Conservation (phyloP, 1,140 invertebrate species). For the Hestina assimilis region DNA sequence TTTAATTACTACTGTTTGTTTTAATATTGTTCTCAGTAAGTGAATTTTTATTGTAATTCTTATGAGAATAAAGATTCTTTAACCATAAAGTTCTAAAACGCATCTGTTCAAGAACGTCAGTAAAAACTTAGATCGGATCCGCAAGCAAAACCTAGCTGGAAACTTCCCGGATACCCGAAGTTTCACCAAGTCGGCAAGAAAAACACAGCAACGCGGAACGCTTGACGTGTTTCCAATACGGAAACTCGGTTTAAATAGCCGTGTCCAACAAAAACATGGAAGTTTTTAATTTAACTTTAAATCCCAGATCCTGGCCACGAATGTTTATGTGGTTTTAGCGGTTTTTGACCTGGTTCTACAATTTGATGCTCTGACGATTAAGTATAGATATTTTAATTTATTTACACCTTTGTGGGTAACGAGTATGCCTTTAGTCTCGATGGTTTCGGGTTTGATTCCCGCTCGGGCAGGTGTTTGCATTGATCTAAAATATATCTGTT, state of each 20-base stretch:
- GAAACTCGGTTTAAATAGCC: conserved; percentile 23
- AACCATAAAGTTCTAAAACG: neutral
- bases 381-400: too few relatives aligned
- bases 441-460: too few relatives aligned
- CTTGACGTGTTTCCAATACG: conserved; percentile 30
- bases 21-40: too few relatives aligned
- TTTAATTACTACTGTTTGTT: too few relatives aligned
- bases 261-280: conserved; percentile 28
- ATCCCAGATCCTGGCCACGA: conserved; percentile 18
- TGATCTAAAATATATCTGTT: too few relatives aligned
- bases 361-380: too few relatives aligned
- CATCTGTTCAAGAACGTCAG: conserved; percentile 1
- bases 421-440: neutral
- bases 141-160: conserved; percentile 7
- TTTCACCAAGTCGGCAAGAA: conserved; percentile 24
- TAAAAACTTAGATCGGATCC: conserved; percentile 11
- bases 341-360: neutral
- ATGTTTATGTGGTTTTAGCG: conserved; percentile 1
- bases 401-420: too few relatives aligned
- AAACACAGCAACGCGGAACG: conserved; percentile 22
- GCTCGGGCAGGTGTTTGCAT: too few relatives aligned
- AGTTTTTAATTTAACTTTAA: conserved; percentile 40
- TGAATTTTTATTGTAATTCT: too few relatives aligned
- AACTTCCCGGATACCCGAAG: conserved; percentile 22
- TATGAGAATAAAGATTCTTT: too few relatives aligned